phyloP scores from a whole-genome alignment of 2,888 invertebrate genomes.

The Cephus runcator region DNA sequence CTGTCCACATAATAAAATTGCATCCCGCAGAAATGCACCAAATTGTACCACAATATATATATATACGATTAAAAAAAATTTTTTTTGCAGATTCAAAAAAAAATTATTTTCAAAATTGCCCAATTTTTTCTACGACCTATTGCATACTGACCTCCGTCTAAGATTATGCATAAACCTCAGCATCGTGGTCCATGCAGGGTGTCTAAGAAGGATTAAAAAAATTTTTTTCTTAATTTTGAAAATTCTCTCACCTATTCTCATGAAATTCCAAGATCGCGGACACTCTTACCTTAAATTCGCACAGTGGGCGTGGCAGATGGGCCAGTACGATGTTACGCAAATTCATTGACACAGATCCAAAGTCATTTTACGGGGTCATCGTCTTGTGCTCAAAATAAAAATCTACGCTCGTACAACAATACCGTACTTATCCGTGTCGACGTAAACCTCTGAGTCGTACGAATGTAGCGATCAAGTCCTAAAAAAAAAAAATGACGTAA shows the following conservation, averaged over 20 bases:
- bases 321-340: constrained; percentile 4
- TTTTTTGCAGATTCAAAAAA: background rate
- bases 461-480: background rate
- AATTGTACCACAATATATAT: background rate
- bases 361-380: background rate
- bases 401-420: background rate
- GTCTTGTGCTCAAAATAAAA: background rate
- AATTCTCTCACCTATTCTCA: background rate
- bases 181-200: no score
- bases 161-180: background rate
- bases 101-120: no score
- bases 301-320: background rate
- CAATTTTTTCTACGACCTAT: no score
- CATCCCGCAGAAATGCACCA: background rate
- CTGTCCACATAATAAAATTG: background rate
- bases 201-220: no score
- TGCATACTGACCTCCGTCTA: no score
- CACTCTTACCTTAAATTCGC: background rate
- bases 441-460: background rate
- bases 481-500: background rate
- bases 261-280: background rate
- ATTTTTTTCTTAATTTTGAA: background rate
- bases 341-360: constrained; percentile 16
- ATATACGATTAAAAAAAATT: background rate
- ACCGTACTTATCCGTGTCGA: background rate